Evolutionary conservation across 2,113 vertebrate genomes (phyloP), one percentile per base, ranked within the genome.

Genomic region (Microcebus jonahi): DNA sequence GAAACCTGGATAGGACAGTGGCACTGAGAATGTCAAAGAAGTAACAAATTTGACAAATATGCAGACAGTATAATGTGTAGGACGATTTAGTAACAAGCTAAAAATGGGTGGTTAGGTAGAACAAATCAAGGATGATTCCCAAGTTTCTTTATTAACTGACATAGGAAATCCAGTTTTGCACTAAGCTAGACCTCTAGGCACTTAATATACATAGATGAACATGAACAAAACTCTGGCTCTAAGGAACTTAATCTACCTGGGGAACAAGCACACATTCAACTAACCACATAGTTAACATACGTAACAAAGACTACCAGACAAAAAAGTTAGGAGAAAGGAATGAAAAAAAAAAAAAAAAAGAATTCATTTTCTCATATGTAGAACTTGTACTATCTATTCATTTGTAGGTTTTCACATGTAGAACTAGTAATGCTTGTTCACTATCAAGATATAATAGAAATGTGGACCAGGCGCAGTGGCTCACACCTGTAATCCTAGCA

Each of bases 1-100:
- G 15, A 85, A 94, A 31, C 53, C 55, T 82, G 14, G 34, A 21
- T 67, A 93, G 67, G 4, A 85, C 0, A 90, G 53, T 79, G 42
- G 70, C 61, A 90, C 39, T 59, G 86, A 91, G 57, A 95, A 88
- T 70, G 29, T 70, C 27, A 91, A 93, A 45, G 21, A 88, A 90
- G n/a, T 45, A 31, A 71, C 59, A 81, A 39, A 77, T 77, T 21
- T 65, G 27, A 94, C 39, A 88, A 94, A 82, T 55, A 88, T 25
- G 83, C 53, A 83, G 11, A 90, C 3, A 83, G 31, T 10, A 70
- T 63, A 93, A 85, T 73, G 8, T 27, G 8, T 34, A 83, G 15
- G 25, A 83, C 12, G 21, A 85, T 23, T 50, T 79, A 91, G 36
- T 80, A 50, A 90, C 50, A 96, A 70, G 21, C 25, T 94, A 17